Evolutionary conservation across 2,888 invertebrate species (phyloP).

Genomic region (Eupithecia exiguata): DNA sequence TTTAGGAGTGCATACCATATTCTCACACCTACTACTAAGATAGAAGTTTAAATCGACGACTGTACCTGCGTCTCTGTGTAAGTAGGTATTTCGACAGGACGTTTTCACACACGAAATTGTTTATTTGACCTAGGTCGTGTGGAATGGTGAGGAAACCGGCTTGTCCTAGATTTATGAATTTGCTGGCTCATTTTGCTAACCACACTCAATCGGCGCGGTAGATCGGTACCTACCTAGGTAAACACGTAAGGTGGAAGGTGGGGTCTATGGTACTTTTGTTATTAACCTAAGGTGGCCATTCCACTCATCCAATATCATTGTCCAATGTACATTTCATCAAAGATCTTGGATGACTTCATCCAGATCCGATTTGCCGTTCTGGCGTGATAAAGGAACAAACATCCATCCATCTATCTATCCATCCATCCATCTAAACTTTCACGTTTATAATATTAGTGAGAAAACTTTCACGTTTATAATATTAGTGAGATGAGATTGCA

Average conservation of each 20-base stretch:
- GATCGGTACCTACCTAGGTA: neutral
- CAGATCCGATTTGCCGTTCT: too few relatives aligned
- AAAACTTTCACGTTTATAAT: too few relatives aligned
- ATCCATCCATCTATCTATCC: too few relatives aligned
- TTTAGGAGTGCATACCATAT: too few relatives aligned
- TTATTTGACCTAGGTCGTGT: conserved; percentile 9
- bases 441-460: too few relatives aligned
- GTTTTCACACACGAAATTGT: conserved; percentile 11
- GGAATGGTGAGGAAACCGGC: conserved; percentile 15
- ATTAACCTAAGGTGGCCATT: neutral
- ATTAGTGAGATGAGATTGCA: too few relatives aligned
- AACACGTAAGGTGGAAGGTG: neutral
- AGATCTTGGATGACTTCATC: too few relatives aligned
- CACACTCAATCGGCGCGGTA: neutral
- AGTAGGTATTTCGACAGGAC: conserved; percentile 7
- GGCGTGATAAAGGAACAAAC: too few relatives aligned
- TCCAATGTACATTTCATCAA: too few relatives aligned
- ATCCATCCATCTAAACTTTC: too few relatives aligned
- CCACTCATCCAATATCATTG: too few relatives aligned
- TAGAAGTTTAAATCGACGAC: neutral
- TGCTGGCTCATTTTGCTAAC: conserved; percentile 1
- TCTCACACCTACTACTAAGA: too few relatives aligned
- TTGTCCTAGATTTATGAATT: conserved; percentile 17
- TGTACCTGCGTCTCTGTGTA: neutral
- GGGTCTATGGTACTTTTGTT: neutral